Percentiles rank a stretch among this genome's conserved stretches.
phyloP scores from a whole-genome alignment of 2,797 vertebrate species.

The Squalus acanthias region DNA sequence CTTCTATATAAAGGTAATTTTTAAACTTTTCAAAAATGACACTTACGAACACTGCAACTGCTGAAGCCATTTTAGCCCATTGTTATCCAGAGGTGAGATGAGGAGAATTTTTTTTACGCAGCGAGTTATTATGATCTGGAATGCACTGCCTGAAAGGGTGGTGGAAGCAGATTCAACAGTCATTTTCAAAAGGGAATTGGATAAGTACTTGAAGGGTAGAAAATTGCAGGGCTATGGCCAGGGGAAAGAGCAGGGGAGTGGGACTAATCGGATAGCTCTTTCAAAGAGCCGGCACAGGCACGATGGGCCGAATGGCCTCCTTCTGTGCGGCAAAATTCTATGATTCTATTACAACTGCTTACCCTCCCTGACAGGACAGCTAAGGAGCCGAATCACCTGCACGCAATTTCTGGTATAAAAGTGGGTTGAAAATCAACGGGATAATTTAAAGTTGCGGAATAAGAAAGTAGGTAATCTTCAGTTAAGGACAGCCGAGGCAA shows the following conservation, averaged over 20 bases:
- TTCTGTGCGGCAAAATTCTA: not conserved
- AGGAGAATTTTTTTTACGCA: not conserved
- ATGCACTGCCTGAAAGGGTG: too few species aligned
- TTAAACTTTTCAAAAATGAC: not conserved
- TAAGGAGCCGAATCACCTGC: too few species aligned
- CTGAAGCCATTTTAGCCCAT: not conserved
- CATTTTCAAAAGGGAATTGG: not conserved
- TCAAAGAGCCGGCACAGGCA: not conserved
- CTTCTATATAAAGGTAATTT: not conserved
- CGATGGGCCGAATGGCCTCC: not conserved
- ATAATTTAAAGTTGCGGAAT: not conserved
- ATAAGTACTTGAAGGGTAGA: not conserved
- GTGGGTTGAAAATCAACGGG: not conserved
- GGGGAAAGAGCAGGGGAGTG: not conserved
- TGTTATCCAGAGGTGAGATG: not conserved
- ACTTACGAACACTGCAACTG: not conserved
- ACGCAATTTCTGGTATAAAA: not conserved
- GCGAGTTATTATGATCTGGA: not conserved
- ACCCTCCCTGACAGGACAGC: too few species aligned
- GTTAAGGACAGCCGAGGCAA: not conserved
- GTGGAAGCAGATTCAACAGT: conserved; percentile 1
- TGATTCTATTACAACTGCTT: not conserved
- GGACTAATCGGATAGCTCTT: not conserved
- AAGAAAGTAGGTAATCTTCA: not conserved
- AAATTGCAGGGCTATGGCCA: not conserved